Conservation (phyloP, 2,888 invertebrate species). For the Dryocosmus kuriphilus region DNA sequence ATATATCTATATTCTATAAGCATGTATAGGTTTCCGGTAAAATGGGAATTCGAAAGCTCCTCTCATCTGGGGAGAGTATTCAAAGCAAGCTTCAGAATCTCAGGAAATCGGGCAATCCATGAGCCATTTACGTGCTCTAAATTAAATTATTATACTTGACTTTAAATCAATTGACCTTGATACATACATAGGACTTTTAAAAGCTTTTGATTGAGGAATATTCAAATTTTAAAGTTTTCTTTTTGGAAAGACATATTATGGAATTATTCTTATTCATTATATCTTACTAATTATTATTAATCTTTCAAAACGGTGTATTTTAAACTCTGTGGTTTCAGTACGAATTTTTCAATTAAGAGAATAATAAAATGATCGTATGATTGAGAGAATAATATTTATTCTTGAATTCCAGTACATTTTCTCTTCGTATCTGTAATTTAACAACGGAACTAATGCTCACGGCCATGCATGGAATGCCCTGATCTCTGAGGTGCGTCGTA, state of each 20-base stretch:
- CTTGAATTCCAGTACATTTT: background rate
- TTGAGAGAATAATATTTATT: background rate
- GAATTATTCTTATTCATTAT: no score
- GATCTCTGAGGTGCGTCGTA: background rate
- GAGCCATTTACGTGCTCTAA: background rate
- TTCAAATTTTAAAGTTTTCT: no score
- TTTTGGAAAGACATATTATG: no score
- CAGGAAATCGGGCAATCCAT: background rate
- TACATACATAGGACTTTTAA: no score
- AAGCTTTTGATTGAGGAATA: no score
- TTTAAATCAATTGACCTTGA: background rate
- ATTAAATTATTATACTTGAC: background rate
- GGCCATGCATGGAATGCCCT: background rate
- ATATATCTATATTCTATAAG: constrained; percentile 28
- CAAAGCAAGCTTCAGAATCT: constrained; percentile 6
- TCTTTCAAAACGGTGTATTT: no score
- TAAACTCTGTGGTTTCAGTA: no score
- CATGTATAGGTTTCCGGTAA: constrained; percentile 58
- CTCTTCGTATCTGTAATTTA: background rate
- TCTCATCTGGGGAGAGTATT: background rate
- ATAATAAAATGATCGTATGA: background rate
- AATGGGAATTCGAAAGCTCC: constrained; percentile 39
- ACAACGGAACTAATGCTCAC: background rate
- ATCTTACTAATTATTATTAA: no score
- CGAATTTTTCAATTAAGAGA: no score